Conservation (phyloP, 2,113 vertebrate species). For the Microtus ochrogaster region DNA sequence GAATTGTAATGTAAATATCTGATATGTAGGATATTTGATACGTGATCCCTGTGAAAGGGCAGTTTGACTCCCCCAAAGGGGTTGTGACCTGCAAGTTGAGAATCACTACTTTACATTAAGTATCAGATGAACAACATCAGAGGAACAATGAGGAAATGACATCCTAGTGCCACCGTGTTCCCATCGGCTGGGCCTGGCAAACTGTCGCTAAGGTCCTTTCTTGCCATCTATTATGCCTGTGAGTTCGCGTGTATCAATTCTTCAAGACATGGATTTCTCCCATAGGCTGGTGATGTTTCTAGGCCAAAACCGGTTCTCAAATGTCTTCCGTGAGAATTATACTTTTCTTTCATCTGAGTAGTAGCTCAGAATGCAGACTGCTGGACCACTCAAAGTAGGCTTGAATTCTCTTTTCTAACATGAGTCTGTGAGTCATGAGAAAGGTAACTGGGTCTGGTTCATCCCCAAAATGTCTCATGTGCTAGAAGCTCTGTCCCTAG, state of each 20-base stretch:
- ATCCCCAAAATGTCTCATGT: background rate
- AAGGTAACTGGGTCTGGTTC: background rate
- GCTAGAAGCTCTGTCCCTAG: background rate
- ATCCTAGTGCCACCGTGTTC: background rate
- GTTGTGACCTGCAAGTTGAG: background rate
- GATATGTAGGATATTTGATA: background rate
- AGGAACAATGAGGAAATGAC: background rate
- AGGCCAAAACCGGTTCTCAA: background rate
- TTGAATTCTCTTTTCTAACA: background rate
- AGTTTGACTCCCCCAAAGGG: background rate
- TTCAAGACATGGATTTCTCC: rapidly evolving
- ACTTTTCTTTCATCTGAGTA: background rate
- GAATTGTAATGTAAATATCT: background rate
- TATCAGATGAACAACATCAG: background rate
- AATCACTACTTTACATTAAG: background rate
- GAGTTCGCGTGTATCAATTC: background rate
- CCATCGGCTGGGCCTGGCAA: background rate
- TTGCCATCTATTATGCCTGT: background rate
- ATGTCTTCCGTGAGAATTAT: background rate
- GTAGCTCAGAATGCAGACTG: background rate
- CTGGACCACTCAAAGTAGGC: background rate
- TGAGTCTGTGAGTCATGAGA: background rate
- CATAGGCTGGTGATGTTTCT: background rate
- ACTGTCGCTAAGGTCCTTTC: background rate
- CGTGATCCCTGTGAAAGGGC: background rate